Evolutionary conservation across 2,113 vertebrate genomes (phyloP).

Genomic region (Brachirus orientalis): DNA sequence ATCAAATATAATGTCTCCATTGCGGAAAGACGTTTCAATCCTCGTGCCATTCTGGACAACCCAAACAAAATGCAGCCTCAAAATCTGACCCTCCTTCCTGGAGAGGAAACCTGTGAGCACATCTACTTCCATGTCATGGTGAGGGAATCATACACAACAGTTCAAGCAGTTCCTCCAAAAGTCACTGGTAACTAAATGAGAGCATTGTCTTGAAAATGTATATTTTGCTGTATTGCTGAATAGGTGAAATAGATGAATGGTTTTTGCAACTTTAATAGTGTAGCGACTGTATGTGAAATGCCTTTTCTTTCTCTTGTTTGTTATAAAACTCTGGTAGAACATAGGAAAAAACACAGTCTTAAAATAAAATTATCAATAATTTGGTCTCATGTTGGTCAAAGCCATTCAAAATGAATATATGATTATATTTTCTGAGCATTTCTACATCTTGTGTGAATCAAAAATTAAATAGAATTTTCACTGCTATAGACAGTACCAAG

Average conservation of each 20-base stretch:
- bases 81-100: conserved; percentile 74
- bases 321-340: no score
- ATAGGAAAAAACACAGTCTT: no score
- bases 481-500: conserved; percentile 27
- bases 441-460: not conserved
- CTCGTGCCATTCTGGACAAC: conserved; percentile 89
- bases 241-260: no score
- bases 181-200: no score
- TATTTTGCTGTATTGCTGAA: no score
- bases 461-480: not conserved
- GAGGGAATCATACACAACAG: conserved; percentile 54
- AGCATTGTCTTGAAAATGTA: no score
- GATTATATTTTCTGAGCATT: not conserved
- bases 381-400: not conserved
- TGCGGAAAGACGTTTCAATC: conserved; percentile 91
- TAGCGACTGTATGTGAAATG: no score
- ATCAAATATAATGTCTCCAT: conserved; percentile 89
- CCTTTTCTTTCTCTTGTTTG: no score
- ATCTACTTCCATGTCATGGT: conserved; percentile 94
- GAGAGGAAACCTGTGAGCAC: conserved; percentile 83
- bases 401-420: not conserved
- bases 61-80: conserved; percentile 76
- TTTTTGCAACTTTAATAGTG: no score
- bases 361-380: no score
- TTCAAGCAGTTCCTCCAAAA: no score